Conservation (phyloP, 2,113 vertebrate species). For the Peromyscus californicus region DNA sequence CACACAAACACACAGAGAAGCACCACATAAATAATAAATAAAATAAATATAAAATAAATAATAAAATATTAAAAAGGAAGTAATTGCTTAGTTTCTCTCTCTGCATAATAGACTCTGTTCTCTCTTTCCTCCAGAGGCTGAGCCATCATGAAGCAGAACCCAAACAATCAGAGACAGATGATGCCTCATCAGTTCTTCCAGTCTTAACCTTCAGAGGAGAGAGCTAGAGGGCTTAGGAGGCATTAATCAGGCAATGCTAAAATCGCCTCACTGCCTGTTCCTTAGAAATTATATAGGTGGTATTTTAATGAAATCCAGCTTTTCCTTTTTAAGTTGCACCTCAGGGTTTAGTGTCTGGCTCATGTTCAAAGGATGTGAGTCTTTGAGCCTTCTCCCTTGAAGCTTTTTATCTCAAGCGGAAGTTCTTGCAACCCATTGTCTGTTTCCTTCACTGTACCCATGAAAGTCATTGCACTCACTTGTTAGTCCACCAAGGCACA, state of each 20-base stretch:
- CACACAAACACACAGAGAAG: neutral
- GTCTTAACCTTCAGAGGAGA: neutral
- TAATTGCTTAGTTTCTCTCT: neutral
- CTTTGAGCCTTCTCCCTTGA: neutral
- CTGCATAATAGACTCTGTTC: accelerated
- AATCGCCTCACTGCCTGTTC: neutral
- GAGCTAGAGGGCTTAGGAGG: neutral
- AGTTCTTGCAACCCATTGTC: neutral
- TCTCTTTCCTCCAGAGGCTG: neutral
- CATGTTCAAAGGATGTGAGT: neutral
- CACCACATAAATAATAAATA: neutral
- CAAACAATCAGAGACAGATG: neutral
- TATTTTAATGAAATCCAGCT: neutral
- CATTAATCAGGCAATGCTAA: neutral
- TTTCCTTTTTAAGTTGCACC: neutral
- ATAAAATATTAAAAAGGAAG: neutral
- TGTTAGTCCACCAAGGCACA: neutral
- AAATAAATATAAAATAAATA: too few species aligned
- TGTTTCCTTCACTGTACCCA: neutral
- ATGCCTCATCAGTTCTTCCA: neutral
- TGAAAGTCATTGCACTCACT: neutral
- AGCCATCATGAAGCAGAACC: too few species aligned
- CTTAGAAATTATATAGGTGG: neutral
- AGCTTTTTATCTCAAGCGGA: neutral
- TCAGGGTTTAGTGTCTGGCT: neutral